Conservation (phyloP, 1,140 invertebrate genomes). For the fruit fly (Drosophila melanogaster) region DNA sequence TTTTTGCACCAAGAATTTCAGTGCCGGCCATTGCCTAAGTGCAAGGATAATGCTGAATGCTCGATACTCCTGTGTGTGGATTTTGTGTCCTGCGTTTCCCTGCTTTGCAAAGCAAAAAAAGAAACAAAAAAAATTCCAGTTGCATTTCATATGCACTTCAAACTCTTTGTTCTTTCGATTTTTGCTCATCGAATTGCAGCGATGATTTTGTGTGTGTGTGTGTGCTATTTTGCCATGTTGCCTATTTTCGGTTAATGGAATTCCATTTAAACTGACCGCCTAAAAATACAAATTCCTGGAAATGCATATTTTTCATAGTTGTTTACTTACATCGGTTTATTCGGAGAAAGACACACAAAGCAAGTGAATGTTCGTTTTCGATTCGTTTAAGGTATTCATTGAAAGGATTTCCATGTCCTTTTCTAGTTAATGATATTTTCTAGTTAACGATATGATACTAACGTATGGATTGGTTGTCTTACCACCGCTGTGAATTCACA, state of each 20-base stretch:
- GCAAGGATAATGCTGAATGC: background rate
- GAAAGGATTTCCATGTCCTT: no score
- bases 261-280: background rate
- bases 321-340: background rate
- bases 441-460: no score
- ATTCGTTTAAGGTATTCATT: no score
- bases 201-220: background rate
- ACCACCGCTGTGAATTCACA: background rate
- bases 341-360: background rate
- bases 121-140: background rate
- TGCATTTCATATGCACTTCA: background rate
- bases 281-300: background rate
- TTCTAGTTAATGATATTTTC: no score
- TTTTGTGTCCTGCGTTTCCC: background rate
- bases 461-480: background rate
- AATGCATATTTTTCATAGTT: background rate
- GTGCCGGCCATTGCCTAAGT: constrained; percentile 9
- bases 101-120: background rate
- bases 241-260: background rate
- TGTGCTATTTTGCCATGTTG: background rate
- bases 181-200: no score
- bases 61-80: background rate
- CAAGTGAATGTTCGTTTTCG: background rate
- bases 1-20: constrained; percentile 28
- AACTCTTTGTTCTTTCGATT: background rate